Evolutionary conservation across 2,888 invertebrate genomes (phyloP).

Genomic region (Conomelus anceps): DNA sequence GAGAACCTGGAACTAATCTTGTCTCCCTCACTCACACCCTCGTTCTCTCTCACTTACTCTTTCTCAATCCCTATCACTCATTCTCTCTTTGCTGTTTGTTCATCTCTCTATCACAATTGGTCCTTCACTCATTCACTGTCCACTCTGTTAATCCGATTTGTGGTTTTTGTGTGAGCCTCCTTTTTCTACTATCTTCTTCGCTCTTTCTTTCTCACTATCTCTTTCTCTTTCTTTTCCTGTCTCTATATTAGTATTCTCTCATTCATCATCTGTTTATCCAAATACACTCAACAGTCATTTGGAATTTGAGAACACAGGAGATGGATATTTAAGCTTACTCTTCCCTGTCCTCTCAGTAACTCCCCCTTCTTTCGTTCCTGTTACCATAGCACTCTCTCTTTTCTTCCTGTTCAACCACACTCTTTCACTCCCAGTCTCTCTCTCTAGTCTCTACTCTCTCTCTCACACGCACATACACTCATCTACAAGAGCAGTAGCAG

Average conservation of each 20-base stretch:
- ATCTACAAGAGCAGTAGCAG: background rate
- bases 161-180: background rate
- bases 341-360: no score
- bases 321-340: no score
- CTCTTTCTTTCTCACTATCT: background rate
- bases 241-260: background rate
- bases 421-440: background rate
- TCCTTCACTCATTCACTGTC: background rate
- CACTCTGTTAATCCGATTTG: background rate
- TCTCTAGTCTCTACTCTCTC: background rate
- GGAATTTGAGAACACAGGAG: no score
- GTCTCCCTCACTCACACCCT: background rate
- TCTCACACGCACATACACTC: background rate
- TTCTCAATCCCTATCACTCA: background rate
- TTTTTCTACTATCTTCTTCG: background rate
- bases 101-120: background rate
- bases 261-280: no score
- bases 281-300: no score
- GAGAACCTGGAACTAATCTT: background rate
- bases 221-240: background rate
- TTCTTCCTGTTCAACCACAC: background rate
- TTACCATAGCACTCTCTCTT: no score
- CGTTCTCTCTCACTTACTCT: background rate
- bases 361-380: no score
- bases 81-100: background rate